Evolutionary conservation across 92 coral and sea anemone species (phyloP).

Genomic region (Epizoanthus fatuus): DNA sequence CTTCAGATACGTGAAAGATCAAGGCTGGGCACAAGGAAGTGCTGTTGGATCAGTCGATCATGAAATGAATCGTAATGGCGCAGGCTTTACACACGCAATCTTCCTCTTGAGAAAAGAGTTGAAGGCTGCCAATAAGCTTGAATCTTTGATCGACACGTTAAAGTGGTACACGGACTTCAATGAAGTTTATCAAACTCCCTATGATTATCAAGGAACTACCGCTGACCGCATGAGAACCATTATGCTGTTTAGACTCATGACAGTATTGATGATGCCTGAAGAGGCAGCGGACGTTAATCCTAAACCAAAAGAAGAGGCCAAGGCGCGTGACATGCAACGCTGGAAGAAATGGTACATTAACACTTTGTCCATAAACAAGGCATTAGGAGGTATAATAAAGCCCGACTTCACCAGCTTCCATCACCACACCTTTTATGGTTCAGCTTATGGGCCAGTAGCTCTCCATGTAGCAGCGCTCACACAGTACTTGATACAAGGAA

Average conservation of each 20-base stretch:
- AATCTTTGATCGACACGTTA: conserved; percentile 34
- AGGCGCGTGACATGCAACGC: not conserved
- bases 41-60: conserved; percentile 81
- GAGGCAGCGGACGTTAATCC: not conserved
- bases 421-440: too few species aligned
- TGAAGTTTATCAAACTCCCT: not conserved
- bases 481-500: too few species aligned
- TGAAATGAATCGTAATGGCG: conserved; percentile 73
- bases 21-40: conserved; percentile 70
- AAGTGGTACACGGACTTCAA: conserved; percentile 56
- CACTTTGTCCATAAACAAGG: not conserved
- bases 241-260: too few species aligned
- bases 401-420: too few species aligned
- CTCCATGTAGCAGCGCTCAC: too few species aligned
- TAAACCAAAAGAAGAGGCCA: not conserved
- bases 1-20: conserved; percentile 47
- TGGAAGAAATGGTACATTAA: not conserved
- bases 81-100: conserved; percentile 79
- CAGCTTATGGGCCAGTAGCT: too few species aligned
- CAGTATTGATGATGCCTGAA: not conserved
- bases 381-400: too few species aligned
- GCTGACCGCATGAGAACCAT: not conserved
- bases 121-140: conserved; percentile 22
- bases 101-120: conserved; percentile 59
- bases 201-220: not conserved